Evolutionary conservation across 2,888 invertebrate species (phyloP), one percentile per base, ranked within the genome.

Genomic region (Himalopsyche anomala): DNA sequence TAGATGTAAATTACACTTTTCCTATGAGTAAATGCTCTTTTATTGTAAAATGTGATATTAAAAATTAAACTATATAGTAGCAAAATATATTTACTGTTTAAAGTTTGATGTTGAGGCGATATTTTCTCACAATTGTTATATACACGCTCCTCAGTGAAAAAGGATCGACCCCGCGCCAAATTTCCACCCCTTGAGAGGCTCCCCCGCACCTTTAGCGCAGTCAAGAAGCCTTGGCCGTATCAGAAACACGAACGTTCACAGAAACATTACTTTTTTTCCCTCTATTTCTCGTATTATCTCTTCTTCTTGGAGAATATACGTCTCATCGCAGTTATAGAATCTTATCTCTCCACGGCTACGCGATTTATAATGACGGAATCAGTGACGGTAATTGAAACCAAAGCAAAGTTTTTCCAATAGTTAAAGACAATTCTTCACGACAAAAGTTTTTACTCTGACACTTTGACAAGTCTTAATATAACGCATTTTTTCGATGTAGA

Each of bases 161-260:
- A 3, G 38, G 74, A 36, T 74, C 38, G 74, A 74, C 74, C 15
- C n/a, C 36, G 74, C 15, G 38, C 74, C 74, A 36, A 74, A 74
- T 74, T 74, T 74, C 36, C 11, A 74, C 74, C 74, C 74, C 15
- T 74, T 36, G 36, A 74, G 36, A 15, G 36, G 11, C 74, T 36
- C 74, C 15, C 74, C 15, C 74, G 38, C 36, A 36, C 74, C 38
- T 36, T 74, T 5, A 74, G 15, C 74, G 38, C 5, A 74, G 74
- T 74, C 74, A 74, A 74, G 74, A 74, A 74, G 74, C 74, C 38
- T 74, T 74, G 36, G 36, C 36, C 74, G 74, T 74, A 74, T 74
- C 74, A 74, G 74, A 74, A 74, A 74, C 74, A 74, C 36, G 19
- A 74, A 28, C n/a, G 12, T 38, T 74, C 28, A 19, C 19, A 36